A percentile compares a stretch with the other conserved stretches of the same genome.
Evolutionary conservation across 2,797 vertebrate genomes (phyloP).

Genomic region (Myripristis murdjan): DNA sequence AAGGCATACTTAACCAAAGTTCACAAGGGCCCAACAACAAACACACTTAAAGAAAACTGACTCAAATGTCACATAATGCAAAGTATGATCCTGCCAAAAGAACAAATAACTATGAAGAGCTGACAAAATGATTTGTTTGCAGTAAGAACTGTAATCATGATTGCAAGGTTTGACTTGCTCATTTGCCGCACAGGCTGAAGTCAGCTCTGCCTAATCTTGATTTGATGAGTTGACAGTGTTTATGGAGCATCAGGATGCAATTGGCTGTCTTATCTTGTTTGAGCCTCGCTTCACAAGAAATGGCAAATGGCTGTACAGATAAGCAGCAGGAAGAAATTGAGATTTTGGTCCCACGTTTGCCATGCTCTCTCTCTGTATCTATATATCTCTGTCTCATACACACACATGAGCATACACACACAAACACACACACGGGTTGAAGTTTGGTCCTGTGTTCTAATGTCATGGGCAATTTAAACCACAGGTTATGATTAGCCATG

Average conservation of each 20-base stretch:
- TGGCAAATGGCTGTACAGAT: conserved; percentile 20
- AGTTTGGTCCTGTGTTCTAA: no score
- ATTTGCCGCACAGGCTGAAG: conserved; percentile 2
- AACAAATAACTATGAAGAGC: background rate
- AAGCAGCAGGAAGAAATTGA: conserved; percentile 20
- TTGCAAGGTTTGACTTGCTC: background rate
- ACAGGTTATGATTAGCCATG: no score
- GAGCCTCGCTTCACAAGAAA: conserved; percentile 11
- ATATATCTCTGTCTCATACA: background rate
- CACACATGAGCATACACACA: no score
- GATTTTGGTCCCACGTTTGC: background rate
- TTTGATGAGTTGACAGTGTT: conserved; percentile 15
- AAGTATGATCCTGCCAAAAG: no score
- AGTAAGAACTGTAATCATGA: background rate
- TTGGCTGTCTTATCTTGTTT: conserved; percentile 22
- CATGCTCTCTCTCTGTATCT: background rate
- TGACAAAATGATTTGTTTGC: background rate
- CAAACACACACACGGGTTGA: conserved; percentile 2
- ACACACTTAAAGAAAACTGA: background rate
- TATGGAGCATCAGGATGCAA: conserved; percentile 21
- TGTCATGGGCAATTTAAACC: no score
- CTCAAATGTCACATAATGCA: background rate
- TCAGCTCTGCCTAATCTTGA: background rate
- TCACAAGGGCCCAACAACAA: background rate
- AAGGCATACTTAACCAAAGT: background rate